These are phyloP conservation scores for Xyliphius kryptos DNA, from an alignment of 2,113 vertebrate species.

Conservation along the genomic window DNA sequence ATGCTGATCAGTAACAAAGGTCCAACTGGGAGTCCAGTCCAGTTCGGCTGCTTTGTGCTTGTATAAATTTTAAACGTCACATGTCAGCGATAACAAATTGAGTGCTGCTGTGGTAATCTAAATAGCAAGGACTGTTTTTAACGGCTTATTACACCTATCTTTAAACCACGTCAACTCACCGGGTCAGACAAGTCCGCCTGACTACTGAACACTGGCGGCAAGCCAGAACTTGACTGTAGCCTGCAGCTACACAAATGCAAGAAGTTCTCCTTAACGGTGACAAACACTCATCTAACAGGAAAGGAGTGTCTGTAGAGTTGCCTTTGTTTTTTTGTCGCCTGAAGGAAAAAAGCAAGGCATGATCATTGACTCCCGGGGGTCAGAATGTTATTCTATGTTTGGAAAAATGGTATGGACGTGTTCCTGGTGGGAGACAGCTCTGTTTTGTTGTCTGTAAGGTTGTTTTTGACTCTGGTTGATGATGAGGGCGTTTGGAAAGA, in stretches of 20 bases:
- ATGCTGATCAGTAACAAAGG: too few relatives aligned
- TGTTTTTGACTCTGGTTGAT: constrained; percentile 3
- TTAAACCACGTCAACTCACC: constrained; percentile 5
- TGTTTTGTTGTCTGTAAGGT: not conserved
- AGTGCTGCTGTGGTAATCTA: too few relatives aligned
- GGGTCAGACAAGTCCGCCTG: not conserved
- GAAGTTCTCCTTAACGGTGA: constrained; percentile 8
- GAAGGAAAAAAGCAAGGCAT: not conserved
- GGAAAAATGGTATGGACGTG: not conserved
- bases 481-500: not conserved
- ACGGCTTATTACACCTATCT: not conserved
- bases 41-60: too few relatives aligned
- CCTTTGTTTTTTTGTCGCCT: not conserved
- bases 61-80: too few relatives aligned
- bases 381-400: not conserved
- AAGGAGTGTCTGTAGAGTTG: constrained; percentile 22
- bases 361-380: not conserved
- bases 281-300: constrained; percentile 12
- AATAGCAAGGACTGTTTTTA: constrained; percentile 6
- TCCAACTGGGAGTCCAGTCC: too few relatives aligned
- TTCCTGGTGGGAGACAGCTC: not conserved
- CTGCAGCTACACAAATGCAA: constrained; percentile 48
- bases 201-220: constrained; percentile 19
- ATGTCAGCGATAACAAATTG: too few relatives aligned
- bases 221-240: constrained; percentile 47